A percentile compares a stretch with the other conserved stretches of the same genome.
Conservation (phyloP, 2,888 invertebrate species). For the Agrotis clavis region DNA sequence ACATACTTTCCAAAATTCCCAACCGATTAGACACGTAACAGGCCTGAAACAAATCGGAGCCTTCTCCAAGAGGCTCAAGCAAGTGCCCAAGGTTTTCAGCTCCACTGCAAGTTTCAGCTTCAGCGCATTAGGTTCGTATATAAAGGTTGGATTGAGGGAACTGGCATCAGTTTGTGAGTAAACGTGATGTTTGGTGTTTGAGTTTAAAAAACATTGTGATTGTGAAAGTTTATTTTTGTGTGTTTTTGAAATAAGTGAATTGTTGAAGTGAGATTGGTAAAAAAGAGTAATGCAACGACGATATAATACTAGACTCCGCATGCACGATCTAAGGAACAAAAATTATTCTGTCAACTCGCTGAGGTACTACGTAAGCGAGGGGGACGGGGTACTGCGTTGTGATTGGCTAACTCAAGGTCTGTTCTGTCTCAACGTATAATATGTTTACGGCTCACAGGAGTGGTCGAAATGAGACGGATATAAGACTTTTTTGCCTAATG, state of each 20-base stretch:
- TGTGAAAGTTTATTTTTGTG: neutral
- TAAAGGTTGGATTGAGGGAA: slow-evolving; percentile 67
- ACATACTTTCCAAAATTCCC: slow-evolving; percentile 6
- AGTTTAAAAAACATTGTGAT: slow-evolving; percentile 2
- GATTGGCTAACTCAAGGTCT: too few relatives aligned
- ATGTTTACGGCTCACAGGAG: too few relatives aligned
- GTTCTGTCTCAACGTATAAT: too few relatives aligned
- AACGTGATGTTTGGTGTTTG: slow-evolving; percentile 61
- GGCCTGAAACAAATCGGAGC: slow-evolving; percentile 37
- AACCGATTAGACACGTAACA: slow-evolving; percentile 35
- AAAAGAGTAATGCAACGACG: too few relatives aligned
- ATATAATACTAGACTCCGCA: too few relatives aligned
- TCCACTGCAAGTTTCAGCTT: slow-evolving; percentile 78
- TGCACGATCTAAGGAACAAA: too few relatives aligned
- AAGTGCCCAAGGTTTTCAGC: slow-evolving; percentile 73
- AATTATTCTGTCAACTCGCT: too few relatives aligned
- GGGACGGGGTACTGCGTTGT: too few relatives aligned
- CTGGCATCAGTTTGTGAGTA: slow-evolving; percentile 70
- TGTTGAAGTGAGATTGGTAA: neutral
- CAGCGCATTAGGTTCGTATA: slow-evolving; percentile 74
- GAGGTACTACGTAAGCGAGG: too few relatives aligned
- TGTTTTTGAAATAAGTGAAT: neutral
- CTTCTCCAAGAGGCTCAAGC: slow-evolving; percentile 60
- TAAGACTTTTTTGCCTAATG: too few relatives aligned
- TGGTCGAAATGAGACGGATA: too few relatives aligned